Base-by-base conservation (phyloP, 2,113 vertebrate genomes). In the Sylvia atricapilla region DNA sequence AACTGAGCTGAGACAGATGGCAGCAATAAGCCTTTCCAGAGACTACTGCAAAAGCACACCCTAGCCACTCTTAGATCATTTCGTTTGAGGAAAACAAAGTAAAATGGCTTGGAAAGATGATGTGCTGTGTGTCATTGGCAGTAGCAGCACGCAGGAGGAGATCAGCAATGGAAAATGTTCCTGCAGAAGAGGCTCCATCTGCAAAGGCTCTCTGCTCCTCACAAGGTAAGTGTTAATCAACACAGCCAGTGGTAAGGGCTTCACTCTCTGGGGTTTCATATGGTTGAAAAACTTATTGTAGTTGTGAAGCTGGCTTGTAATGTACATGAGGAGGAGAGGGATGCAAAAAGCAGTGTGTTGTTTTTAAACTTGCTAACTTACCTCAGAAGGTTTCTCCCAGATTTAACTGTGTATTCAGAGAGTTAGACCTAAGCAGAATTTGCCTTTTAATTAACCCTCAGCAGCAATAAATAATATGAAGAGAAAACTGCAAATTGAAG, bases 11-110 rank as follows among this genome's bases (percentile, higher is more conserved):
- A 79, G 90, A 91, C 84, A 91, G 84, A 96, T 81, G 81, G 74
- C 69, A 95, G 78, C 90, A 95, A 93, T 84, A 87, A 94, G 37
- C 37, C 79, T 76, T 90, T 66, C 76, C 83, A 93, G 67, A 68
- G 22, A 79, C 82, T 83, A 43, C 62, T 60, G 90, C 49, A 85
- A 80, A 90, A 95, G 69, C 62, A 85, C 6, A 11, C 72, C 67
- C 67, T 85, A 87, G 92, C 67, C 67, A 74, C 75, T 73, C 87
- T 79, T 91, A 79, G 87, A 77, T 90, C 72, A 73, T 83, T 91
- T 70, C 50, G 52, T 76, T 89, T 89, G 87, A 67, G 49, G 74
- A 94, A 87, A 93, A 33, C 21, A 35, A 83, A 79, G 70, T 47
- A 68, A 93, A 95, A 88, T 37, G 63, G 37, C 46, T 85, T 83